These are phyloP conservation scores for Paratilapia polleni DNA, from an alignment of 2,113 vertebrate species.

Conservation along the genomic window DNA sequence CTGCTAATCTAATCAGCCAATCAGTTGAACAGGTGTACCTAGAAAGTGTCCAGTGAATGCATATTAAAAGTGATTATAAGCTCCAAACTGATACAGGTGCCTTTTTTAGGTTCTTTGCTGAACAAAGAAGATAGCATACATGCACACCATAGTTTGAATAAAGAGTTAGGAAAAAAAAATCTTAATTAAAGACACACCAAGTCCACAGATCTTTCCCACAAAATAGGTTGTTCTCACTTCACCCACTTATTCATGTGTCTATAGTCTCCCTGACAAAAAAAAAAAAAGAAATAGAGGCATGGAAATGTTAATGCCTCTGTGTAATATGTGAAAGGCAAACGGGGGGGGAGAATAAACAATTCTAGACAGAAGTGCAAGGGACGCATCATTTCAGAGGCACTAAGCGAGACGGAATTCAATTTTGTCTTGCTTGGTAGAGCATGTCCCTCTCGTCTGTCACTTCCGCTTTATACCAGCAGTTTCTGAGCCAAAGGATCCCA, in stretches of 20 bases:
- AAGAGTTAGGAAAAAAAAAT: neutral
- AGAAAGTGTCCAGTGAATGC: neutral
- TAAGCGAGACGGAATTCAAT: conserved; percentile 70
- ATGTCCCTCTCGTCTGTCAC: conserved; percentile 62
- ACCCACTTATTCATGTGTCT: neutral
- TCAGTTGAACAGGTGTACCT: neutral
- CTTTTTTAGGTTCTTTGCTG: neutral
- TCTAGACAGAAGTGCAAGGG: conserved; percentile 57
- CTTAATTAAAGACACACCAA: neutral
- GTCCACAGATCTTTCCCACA: neutral
- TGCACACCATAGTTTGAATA: neutral
- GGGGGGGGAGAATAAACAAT: conserved; percentile 50
- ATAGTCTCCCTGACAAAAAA: conserved; percentile 13
- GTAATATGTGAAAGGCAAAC: conserved; percentile 50
- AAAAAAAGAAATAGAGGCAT: neutral
- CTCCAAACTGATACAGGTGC: neutral
- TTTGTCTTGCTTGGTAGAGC: conserved; percentile 58
- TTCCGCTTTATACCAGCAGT: conserved; percentile 45
- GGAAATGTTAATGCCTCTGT: conserved; percentile 20
- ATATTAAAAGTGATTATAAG: neutral
- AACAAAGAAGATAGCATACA: neutral
- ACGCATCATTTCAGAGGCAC: conserved; percentile 68
- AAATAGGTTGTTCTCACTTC: neutral
- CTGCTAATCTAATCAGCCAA: too few relatives aligned
- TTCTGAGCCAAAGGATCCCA: conserved; percentile 29